Conservation (phyloP, 2,113 vertebrate genomes). For the Malurus cyaneus region DNA sequence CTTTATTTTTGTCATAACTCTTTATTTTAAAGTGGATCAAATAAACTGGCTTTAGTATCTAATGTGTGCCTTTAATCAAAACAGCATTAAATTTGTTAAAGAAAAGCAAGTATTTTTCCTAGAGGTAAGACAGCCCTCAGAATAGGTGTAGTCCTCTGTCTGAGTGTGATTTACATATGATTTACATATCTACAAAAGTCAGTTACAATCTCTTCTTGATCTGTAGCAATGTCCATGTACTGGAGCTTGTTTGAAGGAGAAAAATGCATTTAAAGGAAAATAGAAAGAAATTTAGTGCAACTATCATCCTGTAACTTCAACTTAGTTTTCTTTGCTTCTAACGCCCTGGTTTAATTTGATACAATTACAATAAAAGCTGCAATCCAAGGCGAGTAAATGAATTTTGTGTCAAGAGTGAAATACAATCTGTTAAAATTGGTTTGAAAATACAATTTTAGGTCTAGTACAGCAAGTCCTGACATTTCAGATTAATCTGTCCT, state of each 20-base stretch:
- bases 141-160: background rate
- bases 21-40: background rate
- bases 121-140: background rate
- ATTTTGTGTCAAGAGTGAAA: conserved; percentile 76
- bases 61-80: background rate
- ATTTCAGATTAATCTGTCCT: conserved; percentile 76
- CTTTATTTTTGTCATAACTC: background rate
- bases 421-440: conserved; percentile 77
- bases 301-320: background rate
- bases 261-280: background rate
- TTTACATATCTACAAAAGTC: background rate
- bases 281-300: background rate
- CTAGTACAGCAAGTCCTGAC: conserved; percentile 75
- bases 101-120: background rate
- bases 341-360: conserved; percentile 57
- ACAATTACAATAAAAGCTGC: conserved; percentile 68
- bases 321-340: conserved; percentile 33
- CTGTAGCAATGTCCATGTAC: background rate
- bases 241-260: background rate
- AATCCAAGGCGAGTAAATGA: conserved; percentile 66
- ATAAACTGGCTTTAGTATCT: background rate
- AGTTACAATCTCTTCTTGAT: background rate
- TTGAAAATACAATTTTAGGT: conserved; percentile 77
- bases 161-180: background rate
- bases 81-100: background rate